Base-by-base conservation (phyloP, 2,888 invertebrate species). In the Drosophila dives region DNA sequence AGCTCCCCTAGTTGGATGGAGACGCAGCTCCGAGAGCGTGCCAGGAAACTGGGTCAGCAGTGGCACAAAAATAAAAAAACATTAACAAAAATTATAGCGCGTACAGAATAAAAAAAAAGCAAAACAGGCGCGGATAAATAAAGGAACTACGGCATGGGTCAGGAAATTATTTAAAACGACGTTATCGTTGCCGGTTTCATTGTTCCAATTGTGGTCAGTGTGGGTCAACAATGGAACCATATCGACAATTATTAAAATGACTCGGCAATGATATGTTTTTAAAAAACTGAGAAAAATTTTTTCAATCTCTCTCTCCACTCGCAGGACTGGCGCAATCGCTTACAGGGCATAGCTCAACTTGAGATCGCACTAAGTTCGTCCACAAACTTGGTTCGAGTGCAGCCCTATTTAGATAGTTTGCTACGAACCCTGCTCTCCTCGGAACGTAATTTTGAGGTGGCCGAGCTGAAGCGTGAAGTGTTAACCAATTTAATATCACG, bases 361-460 rank as follows among this genome's bases (percentile, higher is more conserved):
- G 92, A 93, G 64, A 83, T 91, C 23, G 91, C 93, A 38, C 91
- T 96, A 38, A 93, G 94, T 71, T 93, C 94, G 45, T 93, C 94
- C 3, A 93, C 94, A 34, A 94, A 94, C 62, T 78, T 95, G 75
- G 93, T 94, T 26, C 89, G 93, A 54, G 93, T 96, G 56, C 94
- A 95, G 83, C 94, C 95, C 3, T 94, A 95, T 90, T 93, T 96
- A 85, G 94, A 95, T 76, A 94, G 95, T 34, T 94, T 96, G 72
- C 93, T 96, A 65, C 94, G 95, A 80, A 94, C 95, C 34, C 92
- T 95, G 56, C 93, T 96, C 26, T 94, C 95, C 40, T 95, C 95
- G 70, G 96, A 96, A 91, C 94, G 95, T 68, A 92, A 93, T 80
- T 81, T 89, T 2, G 92, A 93, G 67, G 93, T 93, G 12, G 83